Evolutionary conservation across 2,888 invertebrate genomes (phyloP), one percentile per base, ranked within the genome.

Genomic region (Plagiodera versicolora): DNA sequence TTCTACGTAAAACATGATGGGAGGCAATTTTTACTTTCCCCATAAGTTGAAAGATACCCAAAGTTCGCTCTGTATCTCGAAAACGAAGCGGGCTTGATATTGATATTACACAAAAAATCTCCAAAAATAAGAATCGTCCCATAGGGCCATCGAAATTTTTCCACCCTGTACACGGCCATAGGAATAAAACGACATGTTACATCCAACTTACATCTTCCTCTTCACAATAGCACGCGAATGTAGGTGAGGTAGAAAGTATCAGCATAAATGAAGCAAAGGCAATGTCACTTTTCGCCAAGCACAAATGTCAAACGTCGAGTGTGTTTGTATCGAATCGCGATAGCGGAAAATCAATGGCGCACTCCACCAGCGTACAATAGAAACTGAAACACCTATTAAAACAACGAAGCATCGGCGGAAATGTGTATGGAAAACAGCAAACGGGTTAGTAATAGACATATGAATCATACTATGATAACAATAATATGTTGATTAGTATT

Each of bases 281-380:
- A 72, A 89, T 76, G 83, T 85, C 84, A 20, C 14, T 39, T 39
- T 14, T 14, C 39, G 39, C 39, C 14, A 39, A 14, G 14, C 39
- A 39, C 39, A 39, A 39, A 39, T 14, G 14, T 10, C 14, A n/a
- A 39, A 39, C 39, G 39, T n/a, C 14, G 3, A n/a, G 39, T n/a
- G 14, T 39, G 14, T 32, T 11, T 32, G 32, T 10, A 32, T 32
- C 32, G 4, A 39, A 8, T 14, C 14, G n/a, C 39, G 39, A 39
- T 39, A 1, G 39, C 11, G 39, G 39, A 39, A 39, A 39, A 14
- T 39, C 39, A 11, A 39, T 11, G n/a, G 1, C 11, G 39, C 39
- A 14, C 39, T 3, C 11, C 3, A 39, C n/a, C 39, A 39, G 39
- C 14, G 8, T 14, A 39, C 39, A 39, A 39, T 14, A 4, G 39